Percentiles rank a stretch among this genome's conserved stretches.
phyloP scores from a whole-genome alignment of 2,113 vertebrate genomes.

The Rhizomys pruinosus region DNA sequence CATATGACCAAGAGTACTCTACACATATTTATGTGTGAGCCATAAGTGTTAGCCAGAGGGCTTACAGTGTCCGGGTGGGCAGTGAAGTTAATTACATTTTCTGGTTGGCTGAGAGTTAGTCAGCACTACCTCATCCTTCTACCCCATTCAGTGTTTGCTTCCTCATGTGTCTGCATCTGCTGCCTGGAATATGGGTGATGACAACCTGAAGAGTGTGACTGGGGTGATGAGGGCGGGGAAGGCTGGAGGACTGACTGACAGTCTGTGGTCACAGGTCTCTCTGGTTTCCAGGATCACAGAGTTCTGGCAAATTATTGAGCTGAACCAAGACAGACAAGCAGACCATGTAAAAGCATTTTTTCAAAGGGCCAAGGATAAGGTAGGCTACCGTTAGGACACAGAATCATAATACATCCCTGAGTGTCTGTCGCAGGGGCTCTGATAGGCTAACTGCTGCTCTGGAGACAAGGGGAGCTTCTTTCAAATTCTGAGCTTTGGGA shows the following conservation, averaged over 20 bases:
- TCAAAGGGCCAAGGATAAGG: background rate
- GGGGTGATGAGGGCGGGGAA: background rate
- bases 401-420: background rate
- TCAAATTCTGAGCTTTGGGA: background rate
- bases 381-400: background rate
- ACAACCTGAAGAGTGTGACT: conserved; percentile 37
- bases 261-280: background rate
- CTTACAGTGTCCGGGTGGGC: background rate
- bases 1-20: no score
- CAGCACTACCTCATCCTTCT: background rate
- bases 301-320: background rate
- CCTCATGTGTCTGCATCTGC: background rate
- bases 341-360: background rate
- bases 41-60: background rate
- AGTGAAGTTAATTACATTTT: conserved; percentile 55
- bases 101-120: conserved; percentile 55
- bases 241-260: background rate
- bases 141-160: background rate
- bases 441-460: background rate
- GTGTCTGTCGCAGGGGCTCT: background rate
- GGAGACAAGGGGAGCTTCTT: background rate
- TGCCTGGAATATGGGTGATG: conserved; percentile 34
- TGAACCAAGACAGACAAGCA: background rate
- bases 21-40: accelerated
- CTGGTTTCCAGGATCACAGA: background rate